A percentile compares a stretch with the other conserved stretches of the same genome.
Conservation (phyloP, 2,888 invertebrate genomes). For the Drosophila paranaensis region DNA sequence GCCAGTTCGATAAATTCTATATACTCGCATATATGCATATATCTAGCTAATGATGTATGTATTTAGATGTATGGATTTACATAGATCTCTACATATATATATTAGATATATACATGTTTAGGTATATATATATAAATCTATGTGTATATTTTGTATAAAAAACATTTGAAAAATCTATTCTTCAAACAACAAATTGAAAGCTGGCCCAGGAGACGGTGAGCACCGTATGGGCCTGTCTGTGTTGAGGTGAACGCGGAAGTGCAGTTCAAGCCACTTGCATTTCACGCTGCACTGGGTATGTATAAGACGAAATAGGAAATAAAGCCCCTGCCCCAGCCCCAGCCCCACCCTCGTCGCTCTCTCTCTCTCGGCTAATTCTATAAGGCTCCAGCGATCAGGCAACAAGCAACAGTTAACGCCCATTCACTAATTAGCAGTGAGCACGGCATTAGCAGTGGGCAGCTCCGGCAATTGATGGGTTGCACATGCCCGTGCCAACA, state of each 20-base stretch:
- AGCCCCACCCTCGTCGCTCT: neutral
- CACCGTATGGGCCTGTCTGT: neutral
- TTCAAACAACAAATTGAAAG: constrained; percentile 4
- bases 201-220: neutral
- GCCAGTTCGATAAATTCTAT: constrained; percentile 21
- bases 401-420: constrained; percentile 77
- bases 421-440: constrained; percentile 63
- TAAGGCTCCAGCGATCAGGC: constrained; percentile 15
- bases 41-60: constrained; percentile 6
- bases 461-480: constrained; percentile 2
- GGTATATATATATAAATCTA: constrained; percentile 12
- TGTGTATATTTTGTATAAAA: constrained; percentile 24
- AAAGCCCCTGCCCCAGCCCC: no score
- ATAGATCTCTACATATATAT: constrained; percentile 6
- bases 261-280: constrained; percentile 36
- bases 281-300: constrained; percentile 52
- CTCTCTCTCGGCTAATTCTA: neutral
- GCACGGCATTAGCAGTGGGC: constrained; percentile 43
- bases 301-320: neutral
- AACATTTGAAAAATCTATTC: constrained; percentile 1
- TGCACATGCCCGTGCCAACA: constrained; percentile 34
- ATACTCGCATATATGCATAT: neutral
- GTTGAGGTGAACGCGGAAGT: constrained; percentile 49
- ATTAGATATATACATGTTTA: neutral
- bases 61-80: constrained; percentile 7